Percentiles rank a stretch among this genome's conserved stretches.
Evolutionary conservation across 2,797 vertebrate genomes (phyloP).

Genomic region (Leucoraja ocellata): DNA sequence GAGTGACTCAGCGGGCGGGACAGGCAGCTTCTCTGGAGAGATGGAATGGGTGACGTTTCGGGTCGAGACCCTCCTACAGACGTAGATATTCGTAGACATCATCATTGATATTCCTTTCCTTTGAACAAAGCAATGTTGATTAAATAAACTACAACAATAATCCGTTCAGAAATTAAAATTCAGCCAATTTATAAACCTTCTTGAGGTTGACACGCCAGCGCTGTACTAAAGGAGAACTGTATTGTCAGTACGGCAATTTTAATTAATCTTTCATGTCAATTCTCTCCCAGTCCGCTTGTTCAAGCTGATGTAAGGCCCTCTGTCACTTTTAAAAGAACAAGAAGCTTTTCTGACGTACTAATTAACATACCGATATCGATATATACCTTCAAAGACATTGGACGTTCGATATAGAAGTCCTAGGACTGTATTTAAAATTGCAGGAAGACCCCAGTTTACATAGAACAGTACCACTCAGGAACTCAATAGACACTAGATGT

Average conservation of each 20-base stretch:
- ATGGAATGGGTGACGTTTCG: no score
- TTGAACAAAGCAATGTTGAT: background rate
- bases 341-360: background rate
- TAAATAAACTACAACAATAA: background rate
- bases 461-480: no score
- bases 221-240: background rate
- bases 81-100: no score
- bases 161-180: background rate
- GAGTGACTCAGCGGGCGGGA: no score
- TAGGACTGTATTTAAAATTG: background rate
- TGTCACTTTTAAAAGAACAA: background rate
- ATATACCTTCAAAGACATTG: background rate
- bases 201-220: background rate
- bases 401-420: background rate
- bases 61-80: no score
- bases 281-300: background rate
- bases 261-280: no score
- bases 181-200: background rate
- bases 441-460: background rate
- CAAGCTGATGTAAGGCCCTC: background rate
- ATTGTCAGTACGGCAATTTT: background rate
- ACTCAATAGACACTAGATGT: no score
- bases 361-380: background rate
- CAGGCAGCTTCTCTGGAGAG: no score
- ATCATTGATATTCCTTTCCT: background rate